These are phyloP conservation scores for Spea hammondii DNA, from an alignment of 2,797 vertebrate genomes.

Conservation along the genomic window DNA sequence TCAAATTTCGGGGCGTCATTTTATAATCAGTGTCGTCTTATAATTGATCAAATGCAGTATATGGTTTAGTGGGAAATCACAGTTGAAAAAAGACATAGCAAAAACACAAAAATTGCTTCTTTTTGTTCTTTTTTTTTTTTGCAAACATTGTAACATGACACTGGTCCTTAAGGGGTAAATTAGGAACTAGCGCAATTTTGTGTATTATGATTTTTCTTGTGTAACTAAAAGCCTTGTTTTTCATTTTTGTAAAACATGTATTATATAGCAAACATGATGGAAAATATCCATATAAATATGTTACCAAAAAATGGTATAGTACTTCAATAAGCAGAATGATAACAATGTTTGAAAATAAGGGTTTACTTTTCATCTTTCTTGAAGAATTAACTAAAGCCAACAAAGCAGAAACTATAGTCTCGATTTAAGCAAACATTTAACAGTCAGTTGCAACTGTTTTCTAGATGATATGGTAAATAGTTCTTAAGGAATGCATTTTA, in stretches of 20 bases:
- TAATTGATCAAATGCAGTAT: no score
- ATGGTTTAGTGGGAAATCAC: no score
- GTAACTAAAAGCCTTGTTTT: background rate
- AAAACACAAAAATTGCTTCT: no score
- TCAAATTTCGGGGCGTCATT: no score
- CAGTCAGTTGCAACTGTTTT: constrained; percentile 53
- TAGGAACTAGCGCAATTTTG: no score
- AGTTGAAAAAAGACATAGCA: no score
- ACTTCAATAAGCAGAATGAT: constrained; percentile 41
- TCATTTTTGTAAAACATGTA: background rate
- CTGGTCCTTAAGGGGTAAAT: no score
- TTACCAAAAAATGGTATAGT: constrained; percentile 29
- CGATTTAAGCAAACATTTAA: constrained; percentile 51
- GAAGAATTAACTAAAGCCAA: constrained; percentile 49
- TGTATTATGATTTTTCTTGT: background rate
- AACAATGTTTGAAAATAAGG: constrained; percentile 41
- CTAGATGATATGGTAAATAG: constrained; percentile 54
- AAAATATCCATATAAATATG: constrained; percentile 28
- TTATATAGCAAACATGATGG: constrained; percentile 15
- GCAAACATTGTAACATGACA: background rate
- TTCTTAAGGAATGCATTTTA: constrained; percentile 53
- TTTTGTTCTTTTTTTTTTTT: background rate
- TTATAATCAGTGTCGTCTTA: no score
- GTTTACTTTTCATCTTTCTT: constrained; percentile 47
- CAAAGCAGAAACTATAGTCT: constrained; percentile 53